phyloP scores from a whole-genome alignment of 2,113 vertebrate species.

The Natator depressus region DNA sequence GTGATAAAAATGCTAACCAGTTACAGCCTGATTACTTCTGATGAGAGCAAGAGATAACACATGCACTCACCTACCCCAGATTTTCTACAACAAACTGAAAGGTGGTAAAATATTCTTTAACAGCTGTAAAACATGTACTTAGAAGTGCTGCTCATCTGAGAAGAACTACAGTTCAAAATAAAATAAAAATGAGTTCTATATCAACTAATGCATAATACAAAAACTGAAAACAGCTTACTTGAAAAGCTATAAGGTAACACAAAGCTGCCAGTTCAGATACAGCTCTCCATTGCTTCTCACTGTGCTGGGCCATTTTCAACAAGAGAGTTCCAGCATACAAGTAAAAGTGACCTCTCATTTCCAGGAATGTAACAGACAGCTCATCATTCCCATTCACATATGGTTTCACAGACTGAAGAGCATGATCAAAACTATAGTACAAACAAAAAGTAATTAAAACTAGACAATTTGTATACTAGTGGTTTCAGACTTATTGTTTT shows the following conservation, averaged over 20 bases:
- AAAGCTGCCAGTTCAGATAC: constrained; percentile 86
- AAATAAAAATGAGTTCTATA: neutral
- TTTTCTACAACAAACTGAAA: neutral
- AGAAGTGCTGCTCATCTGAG: neutral
- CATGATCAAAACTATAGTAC: constrained; percentile 87
- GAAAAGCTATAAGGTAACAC: constrained; percentile 93
- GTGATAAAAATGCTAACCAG: neutral
- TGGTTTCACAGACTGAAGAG: constrained; percentile 84
- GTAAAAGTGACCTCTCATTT: constrained; percentile 94
- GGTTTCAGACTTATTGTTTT: neutral
- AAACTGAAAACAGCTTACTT: constrained; percentile 78
- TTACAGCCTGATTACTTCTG: neutral
- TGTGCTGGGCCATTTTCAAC: constrained; percentile 91
- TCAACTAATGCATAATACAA: neutral
- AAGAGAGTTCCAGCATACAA: constrained; percentile 90
- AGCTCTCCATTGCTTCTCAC: constrained; percentile 86
- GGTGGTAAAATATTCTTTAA: neutral
- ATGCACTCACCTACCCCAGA: neutral
- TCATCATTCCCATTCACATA: constrained; percentile 81
- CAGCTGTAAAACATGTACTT: neutral
- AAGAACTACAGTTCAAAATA: neutral
- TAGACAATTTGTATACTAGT: neutral
- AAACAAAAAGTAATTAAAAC: constrained; percentile 33
- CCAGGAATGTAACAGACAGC: constrained; percentile 84
- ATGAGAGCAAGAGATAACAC: neutral